Conservation (phyloP, 1,140 invertebrate genomes). For the Helicoverpa zea region DNA sequence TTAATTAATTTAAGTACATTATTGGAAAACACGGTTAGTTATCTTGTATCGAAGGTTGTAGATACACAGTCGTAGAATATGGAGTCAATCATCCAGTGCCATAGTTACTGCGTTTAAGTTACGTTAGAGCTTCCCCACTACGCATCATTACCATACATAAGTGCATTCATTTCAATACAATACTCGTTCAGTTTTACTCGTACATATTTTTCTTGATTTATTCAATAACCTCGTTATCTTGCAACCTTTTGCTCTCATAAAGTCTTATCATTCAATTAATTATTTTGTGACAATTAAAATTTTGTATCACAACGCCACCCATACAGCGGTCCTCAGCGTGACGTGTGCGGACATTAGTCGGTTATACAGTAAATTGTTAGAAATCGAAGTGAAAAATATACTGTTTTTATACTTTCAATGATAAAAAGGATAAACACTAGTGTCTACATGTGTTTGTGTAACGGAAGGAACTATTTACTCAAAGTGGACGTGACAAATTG, state of each 20-base stretch:
- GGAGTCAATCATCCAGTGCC: slow-evolving; percentile 36
- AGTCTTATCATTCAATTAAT: slow-evolving; percentile 73
- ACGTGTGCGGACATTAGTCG: slow-evolving; percentile 19
- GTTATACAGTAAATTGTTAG: slow-evolving; percentile 39
- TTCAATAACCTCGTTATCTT: slow-evolving; percentile 61
- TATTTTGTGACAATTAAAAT: slow-evolving; percentile 56
- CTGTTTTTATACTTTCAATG: slow-evolving; percentile 26
- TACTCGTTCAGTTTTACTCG: slow-evolving; percentile 4
- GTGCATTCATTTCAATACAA: slow-evolving; percentile 31
- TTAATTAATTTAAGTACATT: background rate
- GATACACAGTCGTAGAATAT: slow-evolving; percentile 30
- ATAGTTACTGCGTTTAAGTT: slow-evolving; percentile 39
- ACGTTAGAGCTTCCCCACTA: slow-evolving; percentile 36
- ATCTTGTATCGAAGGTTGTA: slow-evolving; percentile 1
- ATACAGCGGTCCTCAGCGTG: slow-evolving; percentile 32
- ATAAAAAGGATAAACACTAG: slow-evolving; percentile 9
- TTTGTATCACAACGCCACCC: slow-evolving; percentile 49
- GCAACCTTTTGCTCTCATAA: slow-evolving; percentile 65
- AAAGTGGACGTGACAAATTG: slow-evolving; percentile 41
- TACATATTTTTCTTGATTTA: slow-evolving; percentile 53
- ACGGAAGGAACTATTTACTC: slow-evolving; percentile 36
- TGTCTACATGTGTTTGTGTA: slow-evolving; percentile 36
- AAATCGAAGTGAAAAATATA: slow-evolving; percentile 33
- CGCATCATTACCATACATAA: slow-evolving; percentile 15
- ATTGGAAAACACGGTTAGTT: slow-evolving; percentile 45